Percentiles rank a stretch among this genome's conserved stretches.
Conservation (phyloP, 2,797 vertebrate species). For the Tachyglossus aculeatus region DNA sequence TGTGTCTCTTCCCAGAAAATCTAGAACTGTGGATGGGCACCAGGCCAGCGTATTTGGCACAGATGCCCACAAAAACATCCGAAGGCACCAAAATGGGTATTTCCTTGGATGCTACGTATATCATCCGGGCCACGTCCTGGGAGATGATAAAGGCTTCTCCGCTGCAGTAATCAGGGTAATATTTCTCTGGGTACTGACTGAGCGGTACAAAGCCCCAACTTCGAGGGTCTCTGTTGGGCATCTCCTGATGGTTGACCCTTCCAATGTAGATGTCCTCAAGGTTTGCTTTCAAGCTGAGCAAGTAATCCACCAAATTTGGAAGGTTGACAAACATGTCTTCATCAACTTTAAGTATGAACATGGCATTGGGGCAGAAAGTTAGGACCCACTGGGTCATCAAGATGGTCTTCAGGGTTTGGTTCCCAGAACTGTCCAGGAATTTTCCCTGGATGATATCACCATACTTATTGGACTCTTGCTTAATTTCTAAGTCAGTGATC, state of each 20-base stretch:
- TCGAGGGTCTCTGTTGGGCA: conserved; percentile 77
- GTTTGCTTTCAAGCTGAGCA: conserved; percentile 80
- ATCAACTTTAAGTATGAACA: conserved; percentile 83
- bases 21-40: conserved; percentile 85
- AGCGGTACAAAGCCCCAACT: conserved; percentile 76
- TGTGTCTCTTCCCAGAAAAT: conserved; percentile 84
- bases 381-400: conserved; percentile 84
- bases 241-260: conserved; percentile 79
- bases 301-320: conserved; percentile 77
- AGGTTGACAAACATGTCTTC: conserved; percentile 84
- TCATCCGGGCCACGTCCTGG: conserved; percentile 87
- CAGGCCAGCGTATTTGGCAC: conserved; percentile 81
- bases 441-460: conserved; percentile 77
- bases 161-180: conserved; percentile 87
- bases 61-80: conserved; percentile 84
- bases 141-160: conserved; percentile 83
- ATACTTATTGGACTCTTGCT: conserved; percentile 65
- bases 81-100: conserved; percentile 68
- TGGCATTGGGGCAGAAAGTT: conserved; percentile 83
- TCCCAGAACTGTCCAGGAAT: conserved; percentile 73
- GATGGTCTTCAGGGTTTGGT: conserved; percentile 74
- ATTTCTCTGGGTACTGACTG: conserved; percentile 75
- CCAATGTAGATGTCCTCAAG: conserved; percentile 87
- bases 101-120: conserved; percentile 78
- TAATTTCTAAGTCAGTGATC: conserved; percentile 69